These are phyloP conservation scores for Cetonia aurata DNA, from an alignment of 2,888 invertebrate species.

Conservation along the genomic window DNA sequence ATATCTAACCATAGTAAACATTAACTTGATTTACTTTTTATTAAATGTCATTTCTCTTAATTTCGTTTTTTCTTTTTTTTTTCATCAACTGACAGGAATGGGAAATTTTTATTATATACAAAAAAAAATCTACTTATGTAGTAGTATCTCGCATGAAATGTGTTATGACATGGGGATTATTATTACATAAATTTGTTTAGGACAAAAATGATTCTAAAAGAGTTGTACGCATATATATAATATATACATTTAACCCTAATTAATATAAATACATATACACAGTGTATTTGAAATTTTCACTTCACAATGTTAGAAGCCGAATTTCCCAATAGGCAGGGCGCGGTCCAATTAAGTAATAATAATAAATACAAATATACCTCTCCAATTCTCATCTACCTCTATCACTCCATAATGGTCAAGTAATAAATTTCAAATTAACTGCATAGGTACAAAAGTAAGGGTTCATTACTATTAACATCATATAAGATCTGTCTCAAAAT, in stretches of 20 bases:
- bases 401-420: constrained; percentile 14
- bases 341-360: constrained; percentile 6
- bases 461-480: background rate
- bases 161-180: constrained; percentile 32
- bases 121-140: constrained; percentile 31
- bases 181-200: constrained; percentile 30
- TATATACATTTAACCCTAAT: constrained; percentile 41
- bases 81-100: constrained; percentile 39
- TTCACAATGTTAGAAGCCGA: constrained; percentile 27
- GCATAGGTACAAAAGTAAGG: constrained; percentile 26
- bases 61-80: constrained; percentile 34
- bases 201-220: constrained; percentile 37
- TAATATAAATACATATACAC: constrained; percentile 42
- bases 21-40: constrained; percentile 10
- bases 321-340: constrained; percentile 1
- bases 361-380: constrained; percentile 24
- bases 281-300: constrained; percentile 41
- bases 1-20: constrained; percentile 32
- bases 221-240: constrained; percentile 41
- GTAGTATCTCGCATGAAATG: constrained; percentile 33
- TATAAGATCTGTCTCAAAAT: background rate
- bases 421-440: constrained; percentile 38
- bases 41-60: constrained; percentile 21
- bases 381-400: background rate
- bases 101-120: constrained; percentile 36